Base-by-base conservation (phyloP, 1,140 invertebrate species). In the Drosophila kikkawai region DNA sequence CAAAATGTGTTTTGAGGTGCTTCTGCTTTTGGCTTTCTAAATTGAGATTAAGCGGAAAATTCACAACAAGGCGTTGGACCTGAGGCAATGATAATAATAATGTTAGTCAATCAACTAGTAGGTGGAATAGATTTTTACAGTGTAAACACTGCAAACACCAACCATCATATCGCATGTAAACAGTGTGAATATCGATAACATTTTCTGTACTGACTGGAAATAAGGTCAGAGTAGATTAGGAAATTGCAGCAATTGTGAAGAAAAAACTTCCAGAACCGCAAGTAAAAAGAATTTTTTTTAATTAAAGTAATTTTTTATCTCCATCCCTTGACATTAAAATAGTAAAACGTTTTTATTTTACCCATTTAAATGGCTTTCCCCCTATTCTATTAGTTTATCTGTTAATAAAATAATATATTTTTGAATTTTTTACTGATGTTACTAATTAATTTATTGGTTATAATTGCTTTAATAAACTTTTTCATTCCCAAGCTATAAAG, bases 121-220 rank as follows among this genome's bases (percentile, higher is more conserved):
- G 32, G 12, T 29, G 41, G 48, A 44, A 73, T 44, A 44, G 19
- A 32, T 73, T 73, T 32, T 13, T 39, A 39, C 68, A 44, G 45
- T 73, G 45, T 73, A 73, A 60, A 60, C 32, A 73, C 19, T n/a
- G 53, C 12, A 32, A 50, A 70, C 48, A 68, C 48, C 22, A 65
- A 32, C n/a, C 48, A 32, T 47, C 58, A 42, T 67, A 67, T 67
- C 58, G 56, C 65, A 39, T 70, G 67, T 56, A 69, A 70, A 69
- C 64, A 70, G 11, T 70, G 67, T 66, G 51, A 66, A 67, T 67
- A 45, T 70, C 47, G 67, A 70, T 70, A 70, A 68, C 67, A 68
- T 70, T 55, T 34, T 47, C 22, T 12, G 63, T 36, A 47, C 48
- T 55, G 13, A 2, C 32, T 53, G 11, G 48, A 70, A 67, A 47